Evolutionary conservation across 2,888 invertebrate genomes (phyloP), one percentile per base, ranked within the genome.

Genomic region (Pelosia muscerda): DNA sequence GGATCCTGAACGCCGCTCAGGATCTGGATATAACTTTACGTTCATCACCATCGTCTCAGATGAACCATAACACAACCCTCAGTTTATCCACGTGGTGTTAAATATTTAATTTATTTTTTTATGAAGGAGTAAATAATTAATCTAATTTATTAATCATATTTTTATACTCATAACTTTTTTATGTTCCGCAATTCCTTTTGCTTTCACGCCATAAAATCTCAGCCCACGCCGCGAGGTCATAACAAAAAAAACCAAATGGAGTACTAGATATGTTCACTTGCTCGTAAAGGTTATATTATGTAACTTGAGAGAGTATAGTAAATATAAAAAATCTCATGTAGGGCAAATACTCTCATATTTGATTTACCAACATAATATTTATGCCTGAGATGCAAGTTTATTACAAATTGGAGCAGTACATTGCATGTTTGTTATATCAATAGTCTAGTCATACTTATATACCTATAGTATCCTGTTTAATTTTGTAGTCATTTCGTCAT

Each of bases 101-200:
- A 38, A 38, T 3, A 38, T 38, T 11, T 15, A 38, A n/a, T n/a
- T n/a, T n/a, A n/a, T n/a, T n/a, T n/a, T n/a, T n/a, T n/a, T n/a
- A 8, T 49, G n/a, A 49, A 49, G 1, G 49, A 49, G 19, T 19
- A 42, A 1, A 34, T 1, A 19, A 19, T 42, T 5, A 49, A 49
- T n/a, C 19, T n/a, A 9, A 49, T 49, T n/a, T n/a, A 49, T 49
- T 49, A 49, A 49, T n/a, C 49, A n/a, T n/a, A 49, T 49, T 49
- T 19, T 49, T 49, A 49, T n/a, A n/a, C 49, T 49, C 49, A 49
- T 49, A n/a, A 49, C 49, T 49, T 49, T 42, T 49, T 49, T 49
- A 49, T 49, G n/a, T 9, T 49, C n/a, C n/a, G 49, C 9, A 49
- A 49, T 49, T 49, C n/a, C 49, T 49, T 8, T 49, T 9, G 49